A percentile compares a stretch with the other conserved stretches of the same genome.
Conservation (phyloP, 2,113 vertebrate species). For the Mus spicilegus region DNA sequence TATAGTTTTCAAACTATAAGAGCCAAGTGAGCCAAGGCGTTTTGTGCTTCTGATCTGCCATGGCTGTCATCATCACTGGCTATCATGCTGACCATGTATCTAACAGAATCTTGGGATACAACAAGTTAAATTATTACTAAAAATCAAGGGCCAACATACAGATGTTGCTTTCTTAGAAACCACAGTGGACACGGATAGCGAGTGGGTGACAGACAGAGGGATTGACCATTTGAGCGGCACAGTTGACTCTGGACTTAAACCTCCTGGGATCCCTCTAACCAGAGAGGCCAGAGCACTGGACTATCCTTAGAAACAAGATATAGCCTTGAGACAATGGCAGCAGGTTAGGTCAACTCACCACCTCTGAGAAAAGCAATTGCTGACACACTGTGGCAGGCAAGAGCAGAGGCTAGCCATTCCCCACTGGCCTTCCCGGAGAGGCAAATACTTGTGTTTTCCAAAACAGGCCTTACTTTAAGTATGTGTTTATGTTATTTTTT, state of each 20-base stretch:
- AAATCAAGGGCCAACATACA: neutral
- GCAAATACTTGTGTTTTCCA: neutral
- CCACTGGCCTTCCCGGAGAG: neutral
- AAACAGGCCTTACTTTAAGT: slow-evolving; percentile 12
- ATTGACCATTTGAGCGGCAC: neutral
- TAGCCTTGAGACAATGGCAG: neutral
- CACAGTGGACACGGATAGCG: neutral
- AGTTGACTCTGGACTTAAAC: neutral
- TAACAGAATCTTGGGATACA: neutral
- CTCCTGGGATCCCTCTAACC: neutral
- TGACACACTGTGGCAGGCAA: neutral
- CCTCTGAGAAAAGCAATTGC: neutral
- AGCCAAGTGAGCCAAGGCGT: neutral
- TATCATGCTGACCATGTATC: neutral
- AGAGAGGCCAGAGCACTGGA: neutral
- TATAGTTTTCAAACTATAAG: neutral
- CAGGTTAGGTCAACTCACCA: neutral
- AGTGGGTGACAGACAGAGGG: neutral
- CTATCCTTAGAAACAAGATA: neutral
- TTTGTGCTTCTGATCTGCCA: neutral
- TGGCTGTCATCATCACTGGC: neutral
- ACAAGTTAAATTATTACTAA: slow-evolving; percentile 10
- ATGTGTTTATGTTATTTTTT: neutral
- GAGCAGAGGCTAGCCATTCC: neutral
- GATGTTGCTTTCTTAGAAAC: neutral